Evolutionary conservation across 2,888 invertebrate genomes (phyloP).

Genomic region (Spilosoma lubricipeda): DNA sequence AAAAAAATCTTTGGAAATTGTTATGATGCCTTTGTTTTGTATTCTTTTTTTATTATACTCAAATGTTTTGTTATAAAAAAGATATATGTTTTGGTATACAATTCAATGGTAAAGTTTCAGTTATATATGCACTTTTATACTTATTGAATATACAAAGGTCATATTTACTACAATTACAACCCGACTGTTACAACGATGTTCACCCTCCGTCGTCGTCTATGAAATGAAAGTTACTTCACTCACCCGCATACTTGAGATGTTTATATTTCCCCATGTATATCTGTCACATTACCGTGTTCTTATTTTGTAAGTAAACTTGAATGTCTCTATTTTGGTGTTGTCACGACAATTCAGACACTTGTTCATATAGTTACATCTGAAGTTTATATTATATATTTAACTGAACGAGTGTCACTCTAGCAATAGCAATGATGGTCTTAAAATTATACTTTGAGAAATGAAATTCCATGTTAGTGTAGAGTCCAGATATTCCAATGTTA

Average conservation of each 20-base stretch:
- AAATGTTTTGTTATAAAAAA: too few relatives aligned
- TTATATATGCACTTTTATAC: background rate
- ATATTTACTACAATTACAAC: background rate
- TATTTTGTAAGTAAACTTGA: background rate
- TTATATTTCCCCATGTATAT: background rate
- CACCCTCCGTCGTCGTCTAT: background rate
- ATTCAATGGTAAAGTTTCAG: background rate
- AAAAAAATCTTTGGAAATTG: too few relatives aligned
- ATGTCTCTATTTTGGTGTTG: background rate
- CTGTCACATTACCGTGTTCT: background rate
- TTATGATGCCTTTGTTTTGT: too few relatives aligned
- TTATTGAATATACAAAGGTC: background rate
- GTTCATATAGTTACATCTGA: background rate
- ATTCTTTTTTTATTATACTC: too few relatives aligned
- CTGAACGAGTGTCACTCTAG: background rate
- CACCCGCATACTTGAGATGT: background rate
- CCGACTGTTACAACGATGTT: background rate
- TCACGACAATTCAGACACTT: background rate
- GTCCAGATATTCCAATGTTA: background rate
- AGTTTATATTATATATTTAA: background rate
- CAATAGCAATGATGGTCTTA: background rate
- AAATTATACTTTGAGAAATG: too few relatives aligned
- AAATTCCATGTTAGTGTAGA: background rate
- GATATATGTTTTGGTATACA: too few relatives aligned
- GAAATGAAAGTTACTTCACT: background rate